These are phyloP conservation scores for Melanotaenia parkinsoni DNA, from an alignment of 2,797 vertebrate genomes.

Conservation along the genomic window DNA sequence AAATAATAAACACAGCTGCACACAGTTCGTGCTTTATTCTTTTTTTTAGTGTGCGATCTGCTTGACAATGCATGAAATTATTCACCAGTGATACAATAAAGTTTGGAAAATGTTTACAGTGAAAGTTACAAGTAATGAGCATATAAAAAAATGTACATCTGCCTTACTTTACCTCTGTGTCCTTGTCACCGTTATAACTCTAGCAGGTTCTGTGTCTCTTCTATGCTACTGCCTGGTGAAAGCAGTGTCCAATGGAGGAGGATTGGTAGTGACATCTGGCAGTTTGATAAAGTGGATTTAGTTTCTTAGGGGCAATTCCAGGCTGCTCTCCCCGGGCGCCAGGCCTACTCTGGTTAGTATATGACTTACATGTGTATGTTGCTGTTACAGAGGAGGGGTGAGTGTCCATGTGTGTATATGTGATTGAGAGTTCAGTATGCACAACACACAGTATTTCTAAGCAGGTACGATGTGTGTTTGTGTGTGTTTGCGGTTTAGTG, in stretches of 20 bases:
- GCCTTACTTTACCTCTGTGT: conserved; percentile 28
- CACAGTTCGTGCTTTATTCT: background rate
- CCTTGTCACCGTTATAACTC: conserved; percentile 41
- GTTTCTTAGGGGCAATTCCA: conserved; percentile 89
- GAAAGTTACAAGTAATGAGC: conserved; percentile 14
- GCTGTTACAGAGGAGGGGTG: conserved; percentile 50
- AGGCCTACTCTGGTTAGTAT: conserved; percentile 89
- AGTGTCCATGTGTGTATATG: conserved; percentile 34
- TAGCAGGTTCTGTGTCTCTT: conserved; percentile 46
- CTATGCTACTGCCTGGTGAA: conserved; percentile 65
- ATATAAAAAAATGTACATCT: conserved; percentile 11
- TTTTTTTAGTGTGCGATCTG: background rate
- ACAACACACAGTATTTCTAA: conserved; percentile 47
- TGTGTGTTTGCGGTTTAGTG: conserved; percentile 52
- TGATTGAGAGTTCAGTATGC: conserved; percentile 36
- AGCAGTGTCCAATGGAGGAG: conserved; percentile 67
- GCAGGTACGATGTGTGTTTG: conserved; percentile 48
- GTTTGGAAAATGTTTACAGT: conserved; percentile 2
- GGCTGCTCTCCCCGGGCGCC: conserved; percentile 88
- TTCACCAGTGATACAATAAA: background rate
- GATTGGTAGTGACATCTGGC: conserved; percentile 89
- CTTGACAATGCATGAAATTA: background rate
- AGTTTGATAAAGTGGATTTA: conserved; percentile 94
- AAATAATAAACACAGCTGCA: background rate
- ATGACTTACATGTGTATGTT: conserved; percentile 91